phyloP scores from a whole-genome alignment of 1,140 invertebrate genomes.

The Anastatus disparis region DNA sequence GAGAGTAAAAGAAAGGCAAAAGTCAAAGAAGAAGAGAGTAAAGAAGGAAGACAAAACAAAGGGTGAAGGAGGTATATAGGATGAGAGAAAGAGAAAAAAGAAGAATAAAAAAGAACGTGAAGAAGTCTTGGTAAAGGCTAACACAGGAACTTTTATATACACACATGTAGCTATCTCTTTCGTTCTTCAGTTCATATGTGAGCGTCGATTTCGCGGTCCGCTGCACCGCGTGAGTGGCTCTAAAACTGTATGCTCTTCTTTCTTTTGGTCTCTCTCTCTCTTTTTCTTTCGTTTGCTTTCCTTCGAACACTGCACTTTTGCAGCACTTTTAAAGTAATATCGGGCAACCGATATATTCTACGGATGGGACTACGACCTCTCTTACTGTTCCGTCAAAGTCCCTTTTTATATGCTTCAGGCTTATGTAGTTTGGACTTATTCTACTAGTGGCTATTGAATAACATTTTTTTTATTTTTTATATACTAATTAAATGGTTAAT shows the following conservation, averaged over 20 bases:
- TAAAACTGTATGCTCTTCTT: too few relatives aligned
- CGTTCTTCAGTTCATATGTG: constrained; percentile 65
- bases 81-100: constrained; percentile 29
- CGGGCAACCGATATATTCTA: not conserved
- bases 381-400: not conserved
- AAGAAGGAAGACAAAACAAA: constrained; percentile 1
- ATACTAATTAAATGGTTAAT: too few relatives aligned
- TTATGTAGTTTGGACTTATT: too few relatives aligned
- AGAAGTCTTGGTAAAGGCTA: too few relatives aligned
- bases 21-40: constrained; percentile 28
- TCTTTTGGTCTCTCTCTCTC: too few relatives aligned
- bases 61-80: constrained; percentile 5
- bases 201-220: constrained; percentile 67
- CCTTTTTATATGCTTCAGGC: too few relatives aligned
- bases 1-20: constrained; percentile 26
- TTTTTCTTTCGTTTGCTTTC: too few relatives aligned
- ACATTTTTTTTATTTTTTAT: too few relatives aligned
- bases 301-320: too few relatives aligned
- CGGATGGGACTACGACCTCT: constrained; percentile 11
- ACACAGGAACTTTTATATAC: too few relatives aligned
- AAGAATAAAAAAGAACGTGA: constrained; percentile 40
- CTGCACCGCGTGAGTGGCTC: constrained; percentile 65
- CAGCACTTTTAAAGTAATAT: too few relatives aligned
- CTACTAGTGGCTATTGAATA: constrained; percentile 11
- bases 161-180: constrained; percentile 19